Evolutionary conservation across 2,888 invertebrate genomes (phyloP), one percentile per base, ranked within the genome.

Genomic region (Osmoderma eremita): DNA sequence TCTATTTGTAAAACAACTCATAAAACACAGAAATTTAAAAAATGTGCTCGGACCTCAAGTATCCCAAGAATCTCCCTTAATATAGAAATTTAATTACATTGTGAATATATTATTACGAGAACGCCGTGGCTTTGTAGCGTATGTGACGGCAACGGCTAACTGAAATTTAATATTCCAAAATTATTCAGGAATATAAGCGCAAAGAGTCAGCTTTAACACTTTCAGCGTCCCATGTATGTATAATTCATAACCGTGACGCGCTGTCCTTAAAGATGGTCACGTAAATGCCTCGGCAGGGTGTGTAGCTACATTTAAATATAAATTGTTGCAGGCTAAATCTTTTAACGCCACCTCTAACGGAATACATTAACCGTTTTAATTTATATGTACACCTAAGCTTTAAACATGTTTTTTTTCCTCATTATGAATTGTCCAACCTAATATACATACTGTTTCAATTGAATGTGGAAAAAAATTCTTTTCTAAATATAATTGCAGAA

Each of bases 171-270:
- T 58, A 65, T 58, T 65, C 24, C 30, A 41, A 58, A 65, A 65
- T 65, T 65, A 65, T 65, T 65, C 65, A 65, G 50, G 30, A 30
- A 53, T 36, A 64, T 65, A 49, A 51, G 41, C 42, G 17, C 41
- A 64, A 51, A 42, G 53, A 50, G 41, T 50, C 41, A 18, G 48
- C 39, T 65, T 48, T 49, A 39, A 48, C 65, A 65, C 58, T 58
- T 50, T 24, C 39, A 13, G 49, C 42, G 42, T 39, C 22, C 8
- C 30, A 39, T 39, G 36, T 58, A 65, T 65, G 65, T 61, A 65
- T 65, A 65, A 65, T 65, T 65, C 58, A 65, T 65, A 58, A 50
- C 65, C 18, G 24, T n/a, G 38, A 50, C 50, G 61, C 58, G 39
- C 50, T 49, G 61, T 20, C 49, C 49, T 65, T 42, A 56, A 24